phyloP scores from a whole-genome alignment of 2,113 vertebrate genomes.

The Callipepla squamata region DNA sequence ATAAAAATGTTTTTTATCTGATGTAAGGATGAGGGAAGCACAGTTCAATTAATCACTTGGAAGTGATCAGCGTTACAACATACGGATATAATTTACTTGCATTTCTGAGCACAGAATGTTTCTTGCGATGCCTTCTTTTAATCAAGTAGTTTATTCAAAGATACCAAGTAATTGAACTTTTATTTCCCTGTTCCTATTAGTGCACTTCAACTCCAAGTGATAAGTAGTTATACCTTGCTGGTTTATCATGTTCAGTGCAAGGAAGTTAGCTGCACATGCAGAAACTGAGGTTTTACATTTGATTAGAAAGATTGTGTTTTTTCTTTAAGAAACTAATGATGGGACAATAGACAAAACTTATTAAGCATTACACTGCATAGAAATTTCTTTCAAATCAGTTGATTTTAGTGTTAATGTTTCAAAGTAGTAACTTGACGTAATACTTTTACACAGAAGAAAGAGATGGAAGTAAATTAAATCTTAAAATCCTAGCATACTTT shows the following conservation, averaged over 20 bases:
- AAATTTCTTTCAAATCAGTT: neutral
- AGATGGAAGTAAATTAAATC: neutral
- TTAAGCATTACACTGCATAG: neutral
- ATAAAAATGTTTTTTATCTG: neutral
- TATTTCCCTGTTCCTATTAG: no score
- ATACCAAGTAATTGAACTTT: neutral
- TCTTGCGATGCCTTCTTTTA: neutral
- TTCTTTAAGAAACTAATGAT: neutral
- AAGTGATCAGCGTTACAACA: neutral
- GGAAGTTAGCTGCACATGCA: neutral
- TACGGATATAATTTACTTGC: neutral
- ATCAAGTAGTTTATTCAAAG: rapidly evolving
- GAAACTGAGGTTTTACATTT: neutral
- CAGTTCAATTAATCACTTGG: neutral
- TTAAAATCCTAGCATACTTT: neutral
- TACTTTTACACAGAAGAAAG: neutral
- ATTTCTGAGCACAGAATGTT: neutral
- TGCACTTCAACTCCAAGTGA: neutral
- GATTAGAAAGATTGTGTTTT: neutral
- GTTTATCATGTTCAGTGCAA: neutral
- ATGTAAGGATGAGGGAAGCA: neutral
- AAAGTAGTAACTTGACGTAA: neutral
- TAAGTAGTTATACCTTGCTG: neutral
- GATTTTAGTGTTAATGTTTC: neutral
- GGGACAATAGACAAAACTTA: neutral